These are phyloP conservation scores for Boulengerochromis microlepis DNA, from an alignment of 2,113 vertebrate genomes.

Conservation along the genomic window DNA sequence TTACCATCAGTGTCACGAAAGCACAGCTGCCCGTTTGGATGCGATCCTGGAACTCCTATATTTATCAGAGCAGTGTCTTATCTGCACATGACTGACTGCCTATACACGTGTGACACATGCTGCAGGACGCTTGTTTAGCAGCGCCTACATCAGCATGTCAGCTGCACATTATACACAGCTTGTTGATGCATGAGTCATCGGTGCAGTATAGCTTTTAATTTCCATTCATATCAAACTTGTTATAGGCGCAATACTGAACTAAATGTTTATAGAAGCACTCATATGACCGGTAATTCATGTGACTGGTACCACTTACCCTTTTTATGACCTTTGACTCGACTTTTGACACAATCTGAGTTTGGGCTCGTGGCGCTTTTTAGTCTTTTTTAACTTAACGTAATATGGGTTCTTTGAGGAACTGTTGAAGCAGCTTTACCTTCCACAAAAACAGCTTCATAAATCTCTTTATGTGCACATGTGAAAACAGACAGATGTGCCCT, in stretches of 20 bases:
- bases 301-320: background rate
- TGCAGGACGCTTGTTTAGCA: background rate
- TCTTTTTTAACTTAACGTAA: conserved; percentile 7
- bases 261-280: background rate
- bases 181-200: background rate
- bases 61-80: conserved; percentile 24
- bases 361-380: background rate
- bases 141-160: background rate
- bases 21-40: conserved; percentile 45
- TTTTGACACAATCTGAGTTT: background rate
- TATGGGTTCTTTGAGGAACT: conserved; percentile 13
- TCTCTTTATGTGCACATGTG: conserved; percentile 12
- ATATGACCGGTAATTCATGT: background rate
- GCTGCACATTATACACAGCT: background rate
- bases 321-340: background rate
- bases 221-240: background rate
- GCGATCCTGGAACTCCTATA: conserved; percentile 27
- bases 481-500: conserved; percentile 54
- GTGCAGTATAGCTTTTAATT: background rate
- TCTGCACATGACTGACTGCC: background rate
- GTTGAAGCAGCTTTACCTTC: conserved; percentile 43
- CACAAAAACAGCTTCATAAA: conserved; percentile 55
- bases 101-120: background rate
- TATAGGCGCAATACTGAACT: background rate
- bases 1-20: conserved; percentile 34